Percentiles rank a stretch among this genome's conserved stretches.
Conservation (phyloP, 2,113 vertebrate genomes). For the Pundamilia nyererei region DNA sequence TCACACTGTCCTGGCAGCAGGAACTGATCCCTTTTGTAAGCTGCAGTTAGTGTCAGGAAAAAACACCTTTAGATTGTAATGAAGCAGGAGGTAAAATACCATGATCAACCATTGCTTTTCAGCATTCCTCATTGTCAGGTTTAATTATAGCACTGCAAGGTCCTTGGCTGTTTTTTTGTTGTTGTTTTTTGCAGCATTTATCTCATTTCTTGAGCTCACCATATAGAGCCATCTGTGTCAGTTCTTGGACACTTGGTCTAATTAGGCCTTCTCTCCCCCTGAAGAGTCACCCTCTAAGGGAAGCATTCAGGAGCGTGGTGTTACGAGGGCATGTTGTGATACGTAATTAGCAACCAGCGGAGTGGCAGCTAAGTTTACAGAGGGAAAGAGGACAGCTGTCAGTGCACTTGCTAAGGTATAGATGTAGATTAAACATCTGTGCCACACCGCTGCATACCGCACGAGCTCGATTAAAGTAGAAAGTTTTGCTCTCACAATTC, state of each 20-base stretch:
- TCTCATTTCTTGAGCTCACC: constrained; percentile 21
- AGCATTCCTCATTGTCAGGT: constrained; percentile 64
- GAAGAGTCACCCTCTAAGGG: not conserved
- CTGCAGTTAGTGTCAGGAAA: constrained; percentile 55
- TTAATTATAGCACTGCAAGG: constrained; percentile 51
- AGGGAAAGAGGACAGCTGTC: constrained; percentile 32
- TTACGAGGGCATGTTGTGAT: constrained; percentile 24
- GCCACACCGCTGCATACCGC: not conserved
- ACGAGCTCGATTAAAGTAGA: constrained; percentile 23
- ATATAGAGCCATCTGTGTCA: not conserved
- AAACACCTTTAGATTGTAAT: constrained; percentile 57
- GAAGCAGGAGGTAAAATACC: constrained; percentile 64
- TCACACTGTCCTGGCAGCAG: constrained; percentile 13
- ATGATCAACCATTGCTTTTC: constrained; percentile 34
- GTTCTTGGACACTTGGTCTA: constrained; percentile 44
- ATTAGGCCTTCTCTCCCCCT: constrained; percentile 22
- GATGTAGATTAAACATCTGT: constrained; percentile 59
- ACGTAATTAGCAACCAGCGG: constrained; percentile 39
- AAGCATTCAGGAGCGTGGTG: not conserved
- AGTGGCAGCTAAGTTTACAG: constrained; percentile 2
- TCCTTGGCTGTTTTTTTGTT: not conserved
- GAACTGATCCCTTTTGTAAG: constrained; percentile 55
- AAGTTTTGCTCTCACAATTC: not conserved
- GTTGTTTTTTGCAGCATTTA: not conserved
- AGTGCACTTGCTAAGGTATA: not conserved